phyloP scores from a whole-genome alignment of 2,888 invertebrate genomes.

The Amaurobius ferox region DNA sequence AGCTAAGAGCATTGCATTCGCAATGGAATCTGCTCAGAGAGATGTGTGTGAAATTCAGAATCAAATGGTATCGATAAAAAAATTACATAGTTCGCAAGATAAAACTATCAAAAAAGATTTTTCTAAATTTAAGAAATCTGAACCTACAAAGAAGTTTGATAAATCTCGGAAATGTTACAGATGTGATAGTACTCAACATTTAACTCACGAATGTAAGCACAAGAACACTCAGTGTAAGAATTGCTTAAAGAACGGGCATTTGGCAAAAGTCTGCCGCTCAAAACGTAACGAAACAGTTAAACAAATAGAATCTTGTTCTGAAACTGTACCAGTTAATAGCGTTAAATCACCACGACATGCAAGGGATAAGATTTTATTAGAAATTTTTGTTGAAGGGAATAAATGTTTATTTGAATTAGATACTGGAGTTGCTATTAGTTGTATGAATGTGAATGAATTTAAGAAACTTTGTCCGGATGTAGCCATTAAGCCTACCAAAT shows the following conservation, averaged over 20 bases:
- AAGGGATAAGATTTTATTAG: conserved; percentile 55
- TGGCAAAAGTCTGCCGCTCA: conserved; percentile 52
- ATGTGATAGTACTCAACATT: conserved; percentile 53
- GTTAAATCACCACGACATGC: conserved; percentile 56
- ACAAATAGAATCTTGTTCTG: no score
- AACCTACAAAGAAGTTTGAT: conserved; percentile 39
- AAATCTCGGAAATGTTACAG: conserved; percentile 52
- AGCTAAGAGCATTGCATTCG: conserved; percentile 46
- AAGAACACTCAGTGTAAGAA: conserved; percentile 46
- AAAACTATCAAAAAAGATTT: conserved; percentile 37
- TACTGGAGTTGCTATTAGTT: conserved; percentile 50
- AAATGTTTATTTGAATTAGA: conserved; percentile 43
- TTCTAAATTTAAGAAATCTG: conserved; percentile 45
- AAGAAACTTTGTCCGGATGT: no score
- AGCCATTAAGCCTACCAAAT: conserved; percentile 53
- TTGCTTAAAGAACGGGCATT: conserved; percentile 53
- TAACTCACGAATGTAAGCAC: conserved; percentile 50
- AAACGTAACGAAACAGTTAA: conserved; percentile 54
- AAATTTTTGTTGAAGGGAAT: conserved; percentile 53
- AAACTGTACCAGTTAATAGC: conserved; percentile 56
- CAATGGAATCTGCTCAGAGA: conserved; percentile 45
- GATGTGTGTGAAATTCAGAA: no score
- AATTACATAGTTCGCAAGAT: conserved; percentile 30
- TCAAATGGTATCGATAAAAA: conserved; percentile 46
- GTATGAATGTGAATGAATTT: no score